Base-by-base conservation (phyloP, 2,113 vertebrate genomes). In the Ranitomeya imitator region DNA sequence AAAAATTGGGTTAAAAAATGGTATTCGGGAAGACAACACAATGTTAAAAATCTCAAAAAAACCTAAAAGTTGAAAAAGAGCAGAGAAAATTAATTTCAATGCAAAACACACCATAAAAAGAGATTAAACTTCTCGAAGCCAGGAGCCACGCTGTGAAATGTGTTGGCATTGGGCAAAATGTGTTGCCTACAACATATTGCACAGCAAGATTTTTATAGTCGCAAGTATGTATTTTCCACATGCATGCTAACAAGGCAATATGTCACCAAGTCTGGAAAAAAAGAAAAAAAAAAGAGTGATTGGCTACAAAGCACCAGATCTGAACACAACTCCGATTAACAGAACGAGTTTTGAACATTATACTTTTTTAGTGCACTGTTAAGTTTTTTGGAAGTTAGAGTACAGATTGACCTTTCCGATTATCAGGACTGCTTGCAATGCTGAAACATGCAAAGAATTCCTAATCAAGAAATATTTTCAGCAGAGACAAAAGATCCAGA, bases 331-430 rank as follows among this genome's bases (percentile, higher is more conserved):
- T 76, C 26, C 57, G 6, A 52, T 55, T 9, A 55, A 52, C 79
- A 84, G 71, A 83, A 76, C 80, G 80, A 88, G 76, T 31, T 67
- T 65, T 23, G 19, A 79, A 79, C n/a, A 65, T 65, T 19, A n/a
- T 54, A 52, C 18, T 14, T 23, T 23, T 88, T 61, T 23, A 74
- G 51, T 84, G 23, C 52, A 23, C 59, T 23, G 60, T 65, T 78
- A 83, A 88, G 86, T 83, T 45, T 74, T 88, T 88, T 26, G 61
- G 73, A 83, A 84, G 87, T 69, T 79, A 79, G 84, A 84, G 81
- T 26, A 31, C 51, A 79, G 81, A 89, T 85, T 89, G 87, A 89
- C 87, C 87, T 89, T 69, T 79, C 60, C 74, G 74, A 89, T 89
- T 79, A 85, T 67, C 87, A 59, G 81, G 79, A 59, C 11, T n/a